phyloP scores from a whole-genome alignment of 1,140 invertebrate genomes.

The Ips nitidus region DNA sequence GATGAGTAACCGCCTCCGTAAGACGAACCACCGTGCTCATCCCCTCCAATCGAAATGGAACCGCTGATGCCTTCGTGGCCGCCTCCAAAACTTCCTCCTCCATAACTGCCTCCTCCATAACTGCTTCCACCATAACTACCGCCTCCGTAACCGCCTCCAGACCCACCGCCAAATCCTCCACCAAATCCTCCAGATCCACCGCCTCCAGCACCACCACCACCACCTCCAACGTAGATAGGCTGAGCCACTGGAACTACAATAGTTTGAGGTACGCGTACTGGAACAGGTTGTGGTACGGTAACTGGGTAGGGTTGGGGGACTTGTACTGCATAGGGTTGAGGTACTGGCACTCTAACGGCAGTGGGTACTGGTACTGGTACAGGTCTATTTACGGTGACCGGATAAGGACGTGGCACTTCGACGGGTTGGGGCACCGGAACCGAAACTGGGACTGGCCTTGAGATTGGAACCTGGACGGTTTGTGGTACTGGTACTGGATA shows the following conservation, averaged over 20 bases:
- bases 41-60: neutral
- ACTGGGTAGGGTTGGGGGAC: conserved; percentile 45
- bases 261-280: conserved; percentile 47
- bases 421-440: conserved; percentile 48
- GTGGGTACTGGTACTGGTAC: conserved; percentile 43
- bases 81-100: conserved; percentile 19
- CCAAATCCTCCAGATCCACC: conserved; percentile 32
- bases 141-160: conserved; percentile 30
- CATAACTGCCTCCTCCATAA: conserved; percentile 17
- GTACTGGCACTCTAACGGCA: conserved; percentile 43
- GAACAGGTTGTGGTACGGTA: conserved; percentile 43
- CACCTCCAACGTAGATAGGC: conserved; percentile 46
- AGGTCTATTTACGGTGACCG: conserved; percentile 42
- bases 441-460: conserved; percentile 47
- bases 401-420: conserved; percentile 39
- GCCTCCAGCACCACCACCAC: conserved; percentile 37
- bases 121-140: conserved; percentile 25
- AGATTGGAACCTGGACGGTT: conserved; percentile 50
- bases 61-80: conserved; percentile 16
- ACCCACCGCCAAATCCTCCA: conserved; percentile 32
- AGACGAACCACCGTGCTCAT: conserved; percentile 6
- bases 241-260: conserved; percentile 45
- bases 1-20: neutral
- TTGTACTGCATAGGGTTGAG: conserved; percentile 44
- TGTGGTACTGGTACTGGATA: conserved; percentile 51